Conservation (phyloP, 2,888 invertebrate genomes). For the Apamea anceps region DNA sequence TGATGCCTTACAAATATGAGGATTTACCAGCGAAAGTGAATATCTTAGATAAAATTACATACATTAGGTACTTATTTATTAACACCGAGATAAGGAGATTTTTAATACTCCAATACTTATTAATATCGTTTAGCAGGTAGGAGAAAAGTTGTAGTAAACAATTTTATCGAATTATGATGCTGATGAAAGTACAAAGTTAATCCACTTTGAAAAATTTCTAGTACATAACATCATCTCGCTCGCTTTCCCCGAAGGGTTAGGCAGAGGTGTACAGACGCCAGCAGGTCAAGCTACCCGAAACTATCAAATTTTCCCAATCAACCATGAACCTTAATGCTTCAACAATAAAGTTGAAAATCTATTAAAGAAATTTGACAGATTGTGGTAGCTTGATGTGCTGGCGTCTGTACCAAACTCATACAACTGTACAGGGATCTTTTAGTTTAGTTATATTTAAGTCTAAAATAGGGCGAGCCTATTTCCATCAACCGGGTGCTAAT, state of each 20-base stretch:
- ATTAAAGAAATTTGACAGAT: too few species aligned
- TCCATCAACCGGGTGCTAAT: background rate
- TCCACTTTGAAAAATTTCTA: background rate
- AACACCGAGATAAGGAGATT: slow-evolving; percentile 25
- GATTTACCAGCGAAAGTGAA: slow-evolving; percentile 19
- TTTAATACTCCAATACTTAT: slow-evolving; percentile 37
- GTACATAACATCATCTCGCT: background rate
- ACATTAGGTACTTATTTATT: slow-evolving; percentile 26
- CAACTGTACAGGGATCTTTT: too few species aligned
- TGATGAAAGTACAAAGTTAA: background rate
- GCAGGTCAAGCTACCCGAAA: too few species aligned
- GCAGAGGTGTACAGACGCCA: too few species aligned
- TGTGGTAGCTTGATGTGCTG: too few species aligned
- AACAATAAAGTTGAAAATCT: too few species aligned
- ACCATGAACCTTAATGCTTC: too few species aligned
- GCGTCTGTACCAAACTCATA: too few species aligned
- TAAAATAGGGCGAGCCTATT: background rate
- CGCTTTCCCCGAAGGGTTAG: background rate
- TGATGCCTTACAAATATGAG: slow-evolving; percentile 11
- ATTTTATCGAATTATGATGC: slow-evolving; percentile 6
- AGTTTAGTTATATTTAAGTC: background rate
- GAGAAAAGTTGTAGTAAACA: slow-evolving; percentile 4
- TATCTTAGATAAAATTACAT: slow-evolving; percentile 25
- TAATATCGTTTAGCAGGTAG: background rate
- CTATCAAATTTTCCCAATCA: too few species aligned